These are phyloP conservation scores for Colostygia pectinataria DNA, from an alignment of 2,888 invertebrate genomes.

Conservation along the genomic window DNA sequence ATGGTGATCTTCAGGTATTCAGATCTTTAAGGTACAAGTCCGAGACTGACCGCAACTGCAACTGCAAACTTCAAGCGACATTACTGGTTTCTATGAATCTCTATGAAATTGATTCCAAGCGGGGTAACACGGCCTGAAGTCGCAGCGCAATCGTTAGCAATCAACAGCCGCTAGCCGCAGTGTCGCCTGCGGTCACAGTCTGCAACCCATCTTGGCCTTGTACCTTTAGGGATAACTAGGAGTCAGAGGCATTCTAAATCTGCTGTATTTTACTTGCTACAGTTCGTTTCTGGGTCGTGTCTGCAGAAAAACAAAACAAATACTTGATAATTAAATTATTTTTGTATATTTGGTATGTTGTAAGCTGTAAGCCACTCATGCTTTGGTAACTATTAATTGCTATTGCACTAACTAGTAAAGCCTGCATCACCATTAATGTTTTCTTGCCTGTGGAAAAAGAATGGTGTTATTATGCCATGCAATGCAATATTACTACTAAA, in stretches of 20 bases:
- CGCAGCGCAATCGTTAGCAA: no score
- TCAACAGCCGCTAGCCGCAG: no score
- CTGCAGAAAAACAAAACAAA: constrained; percentile 45
- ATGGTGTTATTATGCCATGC: constrained; percentile 15
- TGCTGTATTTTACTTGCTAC: constrained; percentile 26
- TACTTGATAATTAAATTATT: constrained; percentile 13
- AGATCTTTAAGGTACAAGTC: no score
- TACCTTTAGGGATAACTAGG: no score
- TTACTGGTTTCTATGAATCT: no score
- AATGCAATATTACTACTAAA: not conserved
- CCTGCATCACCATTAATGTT: constrained; percentile 26
- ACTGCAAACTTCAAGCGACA: no score
- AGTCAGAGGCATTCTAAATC: not conserved
- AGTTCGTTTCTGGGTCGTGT: constrained; percentile 47
- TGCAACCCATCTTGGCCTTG: no score
- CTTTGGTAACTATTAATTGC: constrained; percentile 28
- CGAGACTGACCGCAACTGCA: no score
- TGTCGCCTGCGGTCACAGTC: no score
- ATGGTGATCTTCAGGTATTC: no score
- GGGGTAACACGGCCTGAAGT: no score
- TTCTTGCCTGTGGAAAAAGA: constrained; percentile 41
- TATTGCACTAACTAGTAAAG: constrained; percentile 25
- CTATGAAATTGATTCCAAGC: no score
- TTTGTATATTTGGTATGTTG: constrained; percentile 18
- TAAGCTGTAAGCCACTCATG: constrained; percentile 21